Conservation (phyloP, 2,888 invertebrate species). For the Patella depressa region DNA sequence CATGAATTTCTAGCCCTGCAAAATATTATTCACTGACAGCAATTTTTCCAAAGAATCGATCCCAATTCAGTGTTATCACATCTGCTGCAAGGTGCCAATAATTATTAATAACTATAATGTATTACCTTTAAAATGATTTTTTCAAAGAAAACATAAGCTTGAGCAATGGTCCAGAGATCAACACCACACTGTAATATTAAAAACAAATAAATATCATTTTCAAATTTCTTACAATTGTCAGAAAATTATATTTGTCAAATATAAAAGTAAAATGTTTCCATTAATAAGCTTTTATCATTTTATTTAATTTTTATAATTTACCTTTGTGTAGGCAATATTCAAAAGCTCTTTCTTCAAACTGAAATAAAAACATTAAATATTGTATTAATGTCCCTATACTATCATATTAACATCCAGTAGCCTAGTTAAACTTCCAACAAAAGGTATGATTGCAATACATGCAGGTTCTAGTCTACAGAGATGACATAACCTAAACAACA, state of each 20-base stretch:
- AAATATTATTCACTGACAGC: no score
- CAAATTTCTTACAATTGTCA: neutral
- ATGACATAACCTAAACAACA: no score
- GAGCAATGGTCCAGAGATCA: slow-evolving; percentile 93
- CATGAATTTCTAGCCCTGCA: no score
- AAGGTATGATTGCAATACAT: no score
- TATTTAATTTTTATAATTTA: slow-evolving; percentile 33
- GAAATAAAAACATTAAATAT: slow-evolving; percentile 45
- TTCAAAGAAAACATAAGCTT: slow-evolving; percentile 98
- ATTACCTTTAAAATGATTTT: slow-evolving; percentile 89
- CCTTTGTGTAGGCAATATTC: slow-evolving; percentile 63
- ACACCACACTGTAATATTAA: slow-evolving; percentile 76
- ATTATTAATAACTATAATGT: no score
- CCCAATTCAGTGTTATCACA: no score
- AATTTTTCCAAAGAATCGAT: no score
- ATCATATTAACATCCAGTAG: no score
- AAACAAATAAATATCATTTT: slow-evolving; percentile 16
- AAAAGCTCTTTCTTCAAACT: slow-evolving; percentile 95
- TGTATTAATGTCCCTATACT: no score
- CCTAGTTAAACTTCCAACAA: no score
- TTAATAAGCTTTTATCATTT: neutral
- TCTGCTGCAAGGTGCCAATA: no score
- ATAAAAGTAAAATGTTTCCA: neutral
- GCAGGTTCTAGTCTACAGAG: no score
- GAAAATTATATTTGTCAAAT: neutral